Base-by-base conservation (phyloP, 2,113 vertebrate species). In the Trochalopteron elliotii region DNA sequence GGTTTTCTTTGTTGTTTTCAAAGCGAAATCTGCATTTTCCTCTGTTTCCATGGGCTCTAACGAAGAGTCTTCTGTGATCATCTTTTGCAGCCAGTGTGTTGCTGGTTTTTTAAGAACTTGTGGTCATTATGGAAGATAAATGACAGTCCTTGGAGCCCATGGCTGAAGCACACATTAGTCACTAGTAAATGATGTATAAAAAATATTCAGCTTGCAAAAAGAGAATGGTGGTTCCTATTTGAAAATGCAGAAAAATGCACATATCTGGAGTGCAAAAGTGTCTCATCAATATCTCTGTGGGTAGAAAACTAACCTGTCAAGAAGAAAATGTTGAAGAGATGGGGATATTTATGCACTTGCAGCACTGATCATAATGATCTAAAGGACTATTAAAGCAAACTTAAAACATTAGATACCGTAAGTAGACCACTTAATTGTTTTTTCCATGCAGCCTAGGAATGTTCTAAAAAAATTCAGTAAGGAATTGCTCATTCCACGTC, bases 211-310 rank as follows among this genome's bases (percentile, higher is more conserved):
- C 94, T 95, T 93, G 94, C 87, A 94, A 94, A 96, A 97, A 95
- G 93, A 97, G 96, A 96, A 97, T 96, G 87, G 94, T 88, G 45
- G 53, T 83, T 93, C 76, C 91, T 96, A 88, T 97, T 97, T 97
- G 96, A 94, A 96, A 97, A 97, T 97, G 96, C 94, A 97, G 96
- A 96, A 97, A 97, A 97, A 97, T 96, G 95, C 94, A 94, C 91
- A 60, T 91, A 94, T 94, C 94, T 95, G 94, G 61, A 96, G 82
- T 31, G 65, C 95, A 86, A 83, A 86, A 94, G 82, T 82, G 44
- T 96, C 84, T 97, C 97, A 97, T 97, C 96, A 96, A 96, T 97
- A 97, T 97, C 93, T 94, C 89, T 89, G 94, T 93, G 93, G 65
- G 84, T 67, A 94, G 91, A 93, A 97, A 97, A 96, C 95, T 86